These are phyloP conservation scores for Gallinago nigripennis DNA, from an alignment of 2,797 vertebrate species.

Conservation along the genomic window DNA sequence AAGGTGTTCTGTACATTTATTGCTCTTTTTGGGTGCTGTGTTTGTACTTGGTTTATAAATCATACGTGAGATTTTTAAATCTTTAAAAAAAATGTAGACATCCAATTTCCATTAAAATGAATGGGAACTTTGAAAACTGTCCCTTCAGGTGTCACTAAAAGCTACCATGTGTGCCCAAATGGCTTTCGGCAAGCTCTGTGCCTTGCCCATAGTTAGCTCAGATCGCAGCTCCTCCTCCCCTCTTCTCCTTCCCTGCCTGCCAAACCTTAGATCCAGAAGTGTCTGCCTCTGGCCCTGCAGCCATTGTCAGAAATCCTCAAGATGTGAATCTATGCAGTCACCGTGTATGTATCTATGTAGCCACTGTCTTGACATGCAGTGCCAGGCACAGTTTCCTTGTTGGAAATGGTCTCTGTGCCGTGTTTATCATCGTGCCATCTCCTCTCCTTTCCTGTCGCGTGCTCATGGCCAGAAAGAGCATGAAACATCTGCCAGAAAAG, in stretches of 20 bases:
- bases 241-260: neutral
- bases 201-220: neutral
- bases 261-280: neutral
- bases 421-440: neutral
- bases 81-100: neutral
- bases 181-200: neutral
- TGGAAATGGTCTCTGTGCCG: neutral
- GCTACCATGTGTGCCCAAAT: neutral
- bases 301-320: neutral
- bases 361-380: neutral
- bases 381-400: neutral
- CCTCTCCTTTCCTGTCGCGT: neutral
- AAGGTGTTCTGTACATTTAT: neutral
- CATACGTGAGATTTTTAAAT: neutral
- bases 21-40: neutral
- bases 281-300: neutral
- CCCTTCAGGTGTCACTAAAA: neutral
- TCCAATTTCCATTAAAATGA: neutral
- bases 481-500: neutral
- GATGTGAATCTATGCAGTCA: neutral
- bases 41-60: neutral
- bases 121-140: neutral
- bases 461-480: neutral
- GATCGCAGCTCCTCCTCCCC: neutral
- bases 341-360: neutral